Percentiles rank a stretch among this genome's conserved stretches.
Conservation (phyloP, 2,797 vertebrate species). For the Antrozous pallidus region DNA sequence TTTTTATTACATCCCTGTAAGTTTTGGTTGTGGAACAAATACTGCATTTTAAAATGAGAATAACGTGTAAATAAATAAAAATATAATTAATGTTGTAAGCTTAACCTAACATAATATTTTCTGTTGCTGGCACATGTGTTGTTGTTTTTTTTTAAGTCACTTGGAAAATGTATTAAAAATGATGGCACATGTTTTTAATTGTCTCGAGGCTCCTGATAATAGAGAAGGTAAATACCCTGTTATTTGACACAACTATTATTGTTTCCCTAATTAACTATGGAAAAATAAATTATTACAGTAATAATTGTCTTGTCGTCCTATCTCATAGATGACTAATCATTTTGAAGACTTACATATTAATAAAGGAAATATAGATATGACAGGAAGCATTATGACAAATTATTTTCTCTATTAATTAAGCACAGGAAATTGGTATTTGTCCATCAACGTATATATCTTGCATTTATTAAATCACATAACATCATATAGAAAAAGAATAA, state of each 20-base stretch:
- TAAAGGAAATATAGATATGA: not conserved
- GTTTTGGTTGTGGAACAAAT: not conserved
- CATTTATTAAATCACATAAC: not conserved
- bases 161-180: no score
- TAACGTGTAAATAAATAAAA: not conserved
- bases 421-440: not conserved
- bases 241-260: not conserved
- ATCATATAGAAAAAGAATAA: not conserved
- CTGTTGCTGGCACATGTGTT: not conserved
- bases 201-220: not conserved
- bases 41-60: not conserved
- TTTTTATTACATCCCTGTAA: not conserved
- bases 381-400: not conserved
- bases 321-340: not conserved
- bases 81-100: not conserved
- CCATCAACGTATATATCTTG: not conserved
- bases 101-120: not conserved
- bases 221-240: not conserved
- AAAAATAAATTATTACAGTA: not conserved
- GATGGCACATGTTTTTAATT: not conserved
- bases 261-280: not conserved
- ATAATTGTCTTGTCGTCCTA: not conserved
- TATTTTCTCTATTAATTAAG: not conserved
- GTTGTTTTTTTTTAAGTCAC: no score
- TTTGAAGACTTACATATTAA: not conserved